Percentiles rank a stretch among this genome's conserved stretches.
phyloP scores from a whole-genome alignment of 2,888 invertebrate genomes.

The Lacanobia wlatinum region DNA sequence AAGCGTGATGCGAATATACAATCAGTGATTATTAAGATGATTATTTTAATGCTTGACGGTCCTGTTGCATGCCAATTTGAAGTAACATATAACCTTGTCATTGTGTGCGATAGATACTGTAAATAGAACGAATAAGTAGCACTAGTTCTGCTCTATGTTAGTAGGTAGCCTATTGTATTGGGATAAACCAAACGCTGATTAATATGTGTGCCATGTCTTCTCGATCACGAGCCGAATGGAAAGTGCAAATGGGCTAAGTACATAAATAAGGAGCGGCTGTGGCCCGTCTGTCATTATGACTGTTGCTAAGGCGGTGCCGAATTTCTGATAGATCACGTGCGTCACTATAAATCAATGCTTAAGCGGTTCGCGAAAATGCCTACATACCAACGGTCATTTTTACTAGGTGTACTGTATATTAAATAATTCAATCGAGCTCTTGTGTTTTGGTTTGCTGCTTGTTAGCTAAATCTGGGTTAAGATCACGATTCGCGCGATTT shows the following conservation, averaged over 20 bases:
- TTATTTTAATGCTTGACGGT: conserved; percentile 54
- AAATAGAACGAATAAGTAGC: conserved; percentile 52
- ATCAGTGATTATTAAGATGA: conserved; percentile 64
- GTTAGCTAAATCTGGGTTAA: conserved; percentile 76
- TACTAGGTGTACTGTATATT: conserved; percentile 7
- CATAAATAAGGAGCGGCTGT: conserved; percentile 66
- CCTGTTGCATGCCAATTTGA: conserved; percentile 57
- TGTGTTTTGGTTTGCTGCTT: conserved; percentile 62
- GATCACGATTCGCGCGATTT: conserved; percentile 75
- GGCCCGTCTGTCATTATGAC: conserved; percentile 59
- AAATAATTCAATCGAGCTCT: conserved; percentile 9
- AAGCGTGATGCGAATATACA: conserved; percentile 75
- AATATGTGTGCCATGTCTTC: conserved; percentile 69
- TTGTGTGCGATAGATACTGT: conserved; percentile 46
- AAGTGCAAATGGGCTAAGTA: conserved; percentile 70
- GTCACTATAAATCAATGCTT: conserved; percentile 55
- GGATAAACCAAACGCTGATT: conserved; percentile 71
- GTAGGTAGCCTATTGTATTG: conserved; percentile 62
- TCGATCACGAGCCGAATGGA: conserved; percentile 71
- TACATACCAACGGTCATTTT: conserved; percentile 29
- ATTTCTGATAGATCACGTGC: conserved; percentile 60
- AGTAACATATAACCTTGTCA: conserved; percentile 56
- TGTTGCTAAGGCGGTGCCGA: conserved; percentile 69
- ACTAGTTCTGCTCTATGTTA: conserved; percentile 52
- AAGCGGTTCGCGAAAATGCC: conserved; percentile 36